phyloP scores from a whole-genome alignment of 2,888 invertebrate genomes.

The Pogonocherus hispidulus region DNA sequence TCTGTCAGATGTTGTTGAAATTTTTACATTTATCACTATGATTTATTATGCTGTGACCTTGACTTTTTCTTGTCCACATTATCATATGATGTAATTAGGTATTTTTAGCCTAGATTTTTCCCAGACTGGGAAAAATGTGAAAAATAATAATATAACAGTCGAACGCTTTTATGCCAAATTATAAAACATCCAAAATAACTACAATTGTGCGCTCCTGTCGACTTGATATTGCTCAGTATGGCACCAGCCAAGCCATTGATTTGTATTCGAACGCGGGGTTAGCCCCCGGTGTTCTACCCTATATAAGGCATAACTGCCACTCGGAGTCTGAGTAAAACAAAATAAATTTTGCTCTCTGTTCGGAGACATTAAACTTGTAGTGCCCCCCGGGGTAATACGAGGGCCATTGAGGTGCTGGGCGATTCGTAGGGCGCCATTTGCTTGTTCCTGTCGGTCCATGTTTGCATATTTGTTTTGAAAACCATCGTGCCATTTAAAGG shows the following conservation, averaged over 20 bases:
- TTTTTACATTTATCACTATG: no score
- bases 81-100: no score
- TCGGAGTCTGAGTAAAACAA: constrained; percentile 24
- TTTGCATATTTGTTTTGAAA: constrained; percentile 9
- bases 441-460: constrained; percentile 9
- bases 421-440: constrained; percentile 8
- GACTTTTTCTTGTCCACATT: no score
- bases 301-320: constrained; percentile 31
- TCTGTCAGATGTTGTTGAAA: no score
- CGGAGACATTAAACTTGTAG: constrained; percentile 22
- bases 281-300: constrained; percentile 34
- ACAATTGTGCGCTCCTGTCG: background rate
- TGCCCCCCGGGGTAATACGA: constrained; percentile 26
- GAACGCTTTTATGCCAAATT: no score
- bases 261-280: constrained; percentile 42
- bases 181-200: no score
- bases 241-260: constrained; percentile 46
- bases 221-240: constrained; percentile 36
- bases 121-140: no score
- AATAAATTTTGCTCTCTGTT: constrained; percentile 18
- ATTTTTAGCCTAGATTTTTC: no score
- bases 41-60: no score
- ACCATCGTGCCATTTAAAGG: no score
- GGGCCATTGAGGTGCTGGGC: constrained; percentile 1
- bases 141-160: no score